Base-by-base conservation (phyloP, 2,113 vertebrate species). In the Sinocyclocheilus rhinocerous region DNA sequence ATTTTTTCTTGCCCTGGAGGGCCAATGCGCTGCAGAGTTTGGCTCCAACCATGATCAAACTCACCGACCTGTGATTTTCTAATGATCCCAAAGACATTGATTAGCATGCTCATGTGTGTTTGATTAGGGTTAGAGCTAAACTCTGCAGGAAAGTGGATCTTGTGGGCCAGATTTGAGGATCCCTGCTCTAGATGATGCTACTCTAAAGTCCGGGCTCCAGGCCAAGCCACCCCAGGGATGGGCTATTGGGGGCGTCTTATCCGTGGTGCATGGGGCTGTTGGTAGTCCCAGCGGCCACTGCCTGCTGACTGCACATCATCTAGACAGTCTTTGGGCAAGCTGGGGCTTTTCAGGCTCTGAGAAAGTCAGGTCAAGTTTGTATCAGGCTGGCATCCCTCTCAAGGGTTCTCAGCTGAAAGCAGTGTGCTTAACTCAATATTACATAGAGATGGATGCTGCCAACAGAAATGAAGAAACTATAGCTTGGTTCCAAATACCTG, bases 301-400 rank as follows among this genome's bases (percentile, higher is more conserved):
- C 22, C 69, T 57, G 69, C 81, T 84, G 81, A 73, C 48, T 73
- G 29, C 50, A 84, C 67, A 83, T 83, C 61, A 69, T 83, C 26
- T 6, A 69, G 81, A 83, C 81, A 70, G 45, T 36, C 42, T 50
- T 22, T 83, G 81, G 65, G 63, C 61, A 83, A 55, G 82, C 52
- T 72, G 18, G 52, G 29, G 67, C 50, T 39, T 84, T 83, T 70
- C 26, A 55, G 8, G 42, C 63, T 70, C 65, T 36, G 50, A 73
- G 16, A 33, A 83, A 83, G 81, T 70, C 61, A 83, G 45, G 18
- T 83, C 65, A 70, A 52, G 82, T 84, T 84, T 84, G 65, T 39
- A 33, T 83, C 81, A 73, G 22, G 33, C 2, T 84, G 69, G 67
- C 69, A 55, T 70, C 29, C 3, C 67, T 73, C 82, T 75, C 82